Evolutionary conservation across 2,113 vertebrate genomes (phyloP).

Genomic region (Lynx canadensis): DNA sequence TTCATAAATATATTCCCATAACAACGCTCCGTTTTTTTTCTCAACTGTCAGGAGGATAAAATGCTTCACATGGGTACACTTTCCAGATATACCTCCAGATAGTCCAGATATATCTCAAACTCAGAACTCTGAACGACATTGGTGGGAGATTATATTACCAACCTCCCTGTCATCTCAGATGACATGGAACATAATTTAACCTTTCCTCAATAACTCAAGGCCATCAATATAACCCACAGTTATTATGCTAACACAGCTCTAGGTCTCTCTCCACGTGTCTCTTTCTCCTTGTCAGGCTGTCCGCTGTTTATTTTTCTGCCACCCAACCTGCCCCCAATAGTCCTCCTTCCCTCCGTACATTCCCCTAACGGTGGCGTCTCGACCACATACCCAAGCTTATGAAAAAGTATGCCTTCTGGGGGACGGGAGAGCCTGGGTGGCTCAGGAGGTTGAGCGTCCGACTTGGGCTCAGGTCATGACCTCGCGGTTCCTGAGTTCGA

Average conservation of each 20-base stretch:
- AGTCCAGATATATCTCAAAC: not conserved
- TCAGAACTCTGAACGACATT: not conserved
- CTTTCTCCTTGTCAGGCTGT: not conserved
- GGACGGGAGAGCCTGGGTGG: fast-evolving
- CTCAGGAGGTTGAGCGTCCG: not conserved
- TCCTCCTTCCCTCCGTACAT: not conserved
- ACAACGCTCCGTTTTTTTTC: not conserved
- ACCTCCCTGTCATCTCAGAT: not conserved
- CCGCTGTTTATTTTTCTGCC: not conserved
- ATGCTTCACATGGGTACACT: not conserved
- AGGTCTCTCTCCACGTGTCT: not conserved
- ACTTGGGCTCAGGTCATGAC: not conserved
- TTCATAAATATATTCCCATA: not conserved
- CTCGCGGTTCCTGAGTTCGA: no score
- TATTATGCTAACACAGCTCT: not conserved
- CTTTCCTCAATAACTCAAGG: not conserved
- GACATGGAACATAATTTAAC: not conserved
- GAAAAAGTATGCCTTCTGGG: not conserved
- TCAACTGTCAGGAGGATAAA: not conserved
- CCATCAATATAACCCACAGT: not conserved
- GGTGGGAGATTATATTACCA: not conserved
- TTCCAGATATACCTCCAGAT: not conserved
- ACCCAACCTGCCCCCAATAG: not conserved
- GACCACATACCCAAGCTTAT: not conserved
- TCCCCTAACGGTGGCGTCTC: not conserved